Evolutionary conservation across 2,113 vertebrate species (phyloP).

Genomic region (Rhipidura dahli): DNA sequence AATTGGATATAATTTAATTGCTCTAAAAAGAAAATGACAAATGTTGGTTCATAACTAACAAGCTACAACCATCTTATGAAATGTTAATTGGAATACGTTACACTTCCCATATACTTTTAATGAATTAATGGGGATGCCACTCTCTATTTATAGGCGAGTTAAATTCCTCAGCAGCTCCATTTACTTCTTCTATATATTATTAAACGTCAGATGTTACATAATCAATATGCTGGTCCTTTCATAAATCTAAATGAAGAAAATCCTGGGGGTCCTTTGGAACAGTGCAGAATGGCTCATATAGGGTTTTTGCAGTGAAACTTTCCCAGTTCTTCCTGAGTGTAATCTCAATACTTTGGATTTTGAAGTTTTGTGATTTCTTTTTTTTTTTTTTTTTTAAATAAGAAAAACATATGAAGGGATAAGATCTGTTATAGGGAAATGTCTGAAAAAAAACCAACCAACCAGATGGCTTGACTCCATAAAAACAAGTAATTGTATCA

Average conservation of each 20-base stretch:
- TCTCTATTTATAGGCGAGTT: conserved; percentile 66
- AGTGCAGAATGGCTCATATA: not conserved
- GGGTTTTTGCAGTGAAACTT: not conserved
- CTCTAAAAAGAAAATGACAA: conserved; percentile 68
- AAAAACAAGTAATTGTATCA: conserved; percentile 3
- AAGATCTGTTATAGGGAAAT: not conserved
- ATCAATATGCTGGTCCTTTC: conserved; percentile 59
- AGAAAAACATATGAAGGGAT: not conserved
- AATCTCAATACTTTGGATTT: not conserved
- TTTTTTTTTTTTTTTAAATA: not conserved
- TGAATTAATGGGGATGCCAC: conserved; percentile 71
- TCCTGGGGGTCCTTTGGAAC: conserved; percentile 2
- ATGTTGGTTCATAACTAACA: conserved; percentile 66
- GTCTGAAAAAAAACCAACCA: not conserved
- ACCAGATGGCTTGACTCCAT: not conserved
- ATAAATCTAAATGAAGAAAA: conserved; percentile 65
- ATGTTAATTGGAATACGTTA: conserved; percentile 69
- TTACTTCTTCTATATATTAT: conserved; percentile 61
- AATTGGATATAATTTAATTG: conserved; percentile 67
- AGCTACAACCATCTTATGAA: conserved; percentile 62
- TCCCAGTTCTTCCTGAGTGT: not conserved
- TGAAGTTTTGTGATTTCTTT: not conserved
- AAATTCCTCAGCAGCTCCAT: conserved; percentile 60
- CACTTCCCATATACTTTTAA: conserved; percentile 60
- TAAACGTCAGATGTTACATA: conserved; percentile 66